These are phyloP conservation scores for Microcebus lehilahytsara DNA, from an alignment of 2,113 vertebrate species.

Conservation along the genomic window DNA sequence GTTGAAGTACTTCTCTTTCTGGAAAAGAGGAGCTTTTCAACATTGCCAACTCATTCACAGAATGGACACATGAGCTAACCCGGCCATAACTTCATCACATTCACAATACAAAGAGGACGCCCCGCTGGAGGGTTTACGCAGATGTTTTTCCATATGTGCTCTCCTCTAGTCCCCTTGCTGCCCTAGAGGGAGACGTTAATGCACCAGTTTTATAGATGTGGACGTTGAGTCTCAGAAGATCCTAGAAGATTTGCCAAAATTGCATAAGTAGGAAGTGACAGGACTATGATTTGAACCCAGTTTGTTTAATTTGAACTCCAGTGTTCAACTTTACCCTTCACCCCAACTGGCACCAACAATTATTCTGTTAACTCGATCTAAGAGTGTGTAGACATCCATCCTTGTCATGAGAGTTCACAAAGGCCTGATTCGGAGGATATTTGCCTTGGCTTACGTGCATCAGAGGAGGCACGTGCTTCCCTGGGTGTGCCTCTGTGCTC, in stretches of 20 bases:
- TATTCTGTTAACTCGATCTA: not conserved
- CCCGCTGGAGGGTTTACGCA: not conserved
- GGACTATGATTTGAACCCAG: not conserved
- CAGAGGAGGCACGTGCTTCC: not conserved
- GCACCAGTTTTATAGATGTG: not conserved
- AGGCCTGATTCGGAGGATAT: not conserved
- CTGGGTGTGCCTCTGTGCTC: not conserved
- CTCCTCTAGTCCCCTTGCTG: not conserved
- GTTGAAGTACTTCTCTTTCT: conserved; percentile 29
- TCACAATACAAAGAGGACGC: not conserved
- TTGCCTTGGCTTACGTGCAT: not conserved
- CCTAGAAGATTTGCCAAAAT: not conserved
- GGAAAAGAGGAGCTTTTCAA: not conserved
- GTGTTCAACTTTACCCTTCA: not conserved
- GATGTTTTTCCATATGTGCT: not conserved
- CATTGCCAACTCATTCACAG: not conserved
- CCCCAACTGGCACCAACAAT: not conserved
- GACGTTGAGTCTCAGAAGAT: not conserved
- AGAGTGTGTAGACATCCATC: not conserved
- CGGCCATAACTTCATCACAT: not conserved
- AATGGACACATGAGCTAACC: not conserved
- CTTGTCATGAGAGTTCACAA: not conserved
- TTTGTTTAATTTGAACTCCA: not conserved
- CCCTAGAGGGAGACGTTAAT: not conserved
- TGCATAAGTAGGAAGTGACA: not conserved